A percentile compares a stretch with the other conserved stretches of the same genome.
Conservation (phyloP, 1,140 invertebrate species). For the Halyomorpha halys region DNA sequence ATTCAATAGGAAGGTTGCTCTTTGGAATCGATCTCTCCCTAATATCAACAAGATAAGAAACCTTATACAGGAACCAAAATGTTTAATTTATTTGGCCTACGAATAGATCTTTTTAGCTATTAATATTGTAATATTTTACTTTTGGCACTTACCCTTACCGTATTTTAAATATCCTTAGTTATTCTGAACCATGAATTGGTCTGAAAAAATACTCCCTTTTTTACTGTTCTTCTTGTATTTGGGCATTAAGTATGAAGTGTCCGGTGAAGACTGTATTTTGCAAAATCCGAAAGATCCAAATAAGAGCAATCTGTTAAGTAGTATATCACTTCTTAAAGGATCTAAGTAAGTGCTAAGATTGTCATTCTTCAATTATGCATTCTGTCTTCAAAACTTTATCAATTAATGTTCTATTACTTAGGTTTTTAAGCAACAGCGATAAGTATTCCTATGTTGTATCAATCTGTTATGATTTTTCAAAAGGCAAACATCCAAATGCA, state of each 20-base stretch:
- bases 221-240: too few species aligned
- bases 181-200: too few species aligned
- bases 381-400: background rate
- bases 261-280: background rate
- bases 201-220: too few species aligned
- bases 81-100: too few species aligned
- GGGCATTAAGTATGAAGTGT: background rate
- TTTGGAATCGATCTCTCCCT: too few species aligned
- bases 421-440: background rate
- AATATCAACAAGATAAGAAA: too few species aligned
- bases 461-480: slow-evolving; percentile 4
- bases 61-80: too few species aligned
- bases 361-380: background rate
- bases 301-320: background rate
- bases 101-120: too few species aligned
- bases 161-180: too few species aligned
- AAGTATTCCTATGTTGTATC: slow-evolving; percentile 2
- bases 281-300: background rate
- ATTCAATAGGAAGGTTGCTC: too few species aligned
- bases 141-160: too few species aligned
- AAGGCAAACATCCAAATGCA: slow-evolving; percentile 13
- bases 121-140: too few species aligned
- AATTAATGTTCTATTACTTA: background rate
- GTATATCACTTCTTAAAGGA: background rate
- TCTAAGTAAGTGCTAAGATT: background rate